Conservation (phyloP, 1,140 invertebrate genomes). For the Polyergus mexicanus region DNA sequence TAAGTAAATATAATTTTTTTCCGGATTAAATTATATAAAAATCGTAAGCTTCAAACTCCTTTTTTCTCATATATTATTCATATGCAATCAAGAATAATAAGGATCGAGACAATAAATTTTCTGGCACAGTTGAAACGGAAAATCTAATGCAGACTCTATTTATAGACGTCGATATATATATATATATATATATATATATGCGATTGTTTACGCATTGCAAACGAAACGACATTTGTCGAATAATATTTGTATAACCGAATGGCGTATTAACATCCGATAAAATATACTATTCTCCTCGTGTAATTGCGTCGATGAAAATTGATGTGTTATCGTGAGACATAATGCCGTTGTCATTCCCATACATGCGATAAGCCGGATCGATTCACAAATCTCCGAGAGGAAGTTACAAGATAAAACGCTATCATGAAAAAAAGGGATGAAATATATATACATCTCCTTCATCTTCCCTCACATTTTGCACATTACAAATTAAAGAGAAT, state of each 20-base stretch:
- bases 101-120: not conserved
- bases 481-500: not conserved
- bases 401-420: slow-evolving; percentile 13
- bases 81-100: not conserved
- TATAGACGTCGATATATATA: not conserved
- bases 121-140: not conserved
- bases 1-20: not conserved
- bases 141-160: not conserved
- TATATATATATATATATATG: not conserved
- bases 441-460: not conserved
- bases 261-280: slow-evolving; percentile 20
- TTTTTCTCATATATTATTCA: not conserved
- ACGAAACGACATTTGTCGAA: not conserved
- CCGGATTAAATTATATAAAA: not conserved
- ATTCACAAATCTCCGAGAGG: slow-evolving; percentile 10
- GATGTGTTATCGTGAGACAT: slow-evolving; percentile 16
- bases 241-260: not conserved
- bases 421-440: not conserved
- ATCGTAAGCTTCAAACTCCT: not conserved
- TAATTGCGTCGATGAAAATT: slow-evolving; percentile 3
- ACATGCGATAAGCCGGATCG: not conserved
- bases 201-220: not conserved
- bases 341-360: slow-evolving; percentile 2
- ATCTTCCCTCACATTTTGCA: not conserved
- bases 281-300: slow-evolving; percentile 17